Evolutionary conservation across 1,140 invertebrate genomes (phyloP).

Genomic region (Mya arenaria): DNA sequence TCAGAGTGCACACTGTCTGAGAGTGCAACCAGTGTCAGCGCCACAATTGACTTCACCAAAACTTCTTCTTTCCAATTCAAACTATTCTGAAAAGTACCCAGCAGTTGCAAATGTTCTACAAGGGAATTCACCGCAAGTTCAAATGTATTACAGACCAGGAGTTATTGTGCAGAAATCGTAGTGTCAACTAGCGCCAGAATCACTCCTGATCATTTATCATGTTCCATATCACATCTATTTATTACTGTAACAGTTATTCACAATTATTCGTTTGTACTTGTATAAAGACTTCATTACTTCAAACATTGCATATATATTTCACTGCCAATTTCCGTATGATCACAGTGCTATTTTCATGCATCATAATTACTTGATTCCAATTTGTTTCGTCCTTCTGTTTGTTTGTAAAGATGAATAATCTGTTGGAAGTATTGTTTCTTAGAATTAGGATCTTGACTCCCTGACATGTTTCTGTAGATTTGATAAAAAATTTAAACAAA

Average conservation of each 20-base stretch:
- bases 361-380: too few relatives aligned
- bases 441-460: too few relatives aligned
- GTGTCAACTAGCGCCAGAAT: too few relatives aligned
- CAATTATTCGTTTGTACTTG: not conserved
- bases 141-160: conserved; percentile 68
- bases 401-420: too few relatives aligned
- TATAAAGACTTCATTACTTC: not conserved
- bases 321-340: not conserved
- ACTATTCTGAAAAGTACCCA: conserved; percentile 70
- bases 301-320: not conserved
- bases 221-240: too few relatives aligned
- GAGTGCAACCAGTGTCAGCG: conserved; percentile 43
- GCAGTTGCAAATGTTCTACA: conserved; percentile 73
- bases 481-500: too few relatives aligned
- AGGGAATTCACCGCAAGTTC: conserved; percentile 57
- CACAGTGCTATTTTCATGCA: not conserved
- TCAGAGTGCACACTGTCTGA: conserved; percentile 56
- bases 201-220: too few relatives aligned
- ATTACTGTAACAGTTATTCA: not conserved
- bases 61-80: conserved; percentile 40
- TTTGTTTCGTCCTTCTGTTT: too few relatives aligned
- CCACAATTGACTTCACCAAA: conserved; percentile 40
- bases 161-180: conserved; percentile 78
- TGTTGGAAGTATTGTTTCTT: too few relatives aligned
- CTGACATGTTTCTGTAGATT: too few relatives aligned